Evolutionary conservation across 2,888 invertebrate genomes (phyloP).

Genomic region (Helleia helle): DNA sequence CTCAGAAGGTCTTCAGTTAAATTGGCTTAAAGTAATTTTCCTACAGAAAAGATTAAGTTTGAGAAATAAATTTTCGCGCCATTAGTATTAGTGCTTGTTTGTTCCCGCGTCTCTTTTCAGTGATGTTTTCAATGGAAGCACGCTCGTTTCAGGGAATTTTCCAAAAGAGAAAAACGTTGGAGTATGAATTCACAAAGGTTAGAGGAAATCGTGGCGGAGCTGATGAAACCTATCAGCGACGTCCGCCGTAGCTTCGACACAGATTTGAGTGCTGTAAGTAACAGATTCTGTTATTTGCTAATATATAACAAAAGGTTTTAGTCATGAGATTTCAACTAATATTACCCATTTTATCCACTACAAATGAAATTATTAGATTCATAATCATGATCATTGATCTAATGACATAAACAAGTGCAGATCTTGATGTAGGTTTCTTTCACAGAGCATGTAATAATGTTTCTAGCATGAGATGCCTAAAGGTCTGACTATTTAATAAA

Average conservation of each 20-base stretch:
- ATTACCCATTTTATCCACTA: no score
- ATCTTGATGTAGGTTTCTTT: no score
- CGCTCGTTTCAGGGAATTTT: slow-evolving; percentile 51
- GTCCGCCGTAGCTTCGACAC: slow-evolving; percentile 56
- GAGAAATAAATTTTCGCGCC: slow-evolving; percentile 66
- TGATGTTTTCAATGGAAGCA: slow-evolving; percentile 50
- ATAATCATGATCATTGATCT: no score
- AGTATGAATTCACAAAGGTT: slow-evolving; percentile 62
- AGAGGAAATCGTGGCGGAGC: slow-evolving; percentile 58
- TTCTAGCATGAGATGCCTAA: no score
- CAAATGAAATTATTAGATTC: no score
- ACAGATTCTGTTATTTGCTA: no score
- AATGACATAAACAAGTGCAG: no score
- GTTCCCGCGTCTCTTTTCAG: slow-evolving; percentile 38
- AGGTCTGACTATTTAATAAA: no score
- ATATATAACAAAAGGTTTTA: no score
- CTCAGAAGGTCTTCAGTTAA: slow-evolving; percentile 26
- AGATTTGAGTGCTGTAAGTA: slow-evolving; percentile 57
- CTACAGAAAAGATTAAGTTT: slow-evolving; percentile 11
- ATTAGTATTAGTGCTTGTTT: slow-evolving; percentile 34
- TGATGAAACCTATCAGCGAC: slow-evolving; percentile 60
- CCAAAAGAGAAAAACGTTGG: slow-evolving; percentile 51
- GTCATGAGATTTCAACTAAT: no score
- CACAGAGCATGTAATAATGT: no score
- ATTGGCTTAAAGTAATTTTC: slow-evolving; percentile 26